phyloP scores from a whole-genome alignment of 2,113 vertebrate genomes.

The Dolichallabes microphthalmus region DNA sequence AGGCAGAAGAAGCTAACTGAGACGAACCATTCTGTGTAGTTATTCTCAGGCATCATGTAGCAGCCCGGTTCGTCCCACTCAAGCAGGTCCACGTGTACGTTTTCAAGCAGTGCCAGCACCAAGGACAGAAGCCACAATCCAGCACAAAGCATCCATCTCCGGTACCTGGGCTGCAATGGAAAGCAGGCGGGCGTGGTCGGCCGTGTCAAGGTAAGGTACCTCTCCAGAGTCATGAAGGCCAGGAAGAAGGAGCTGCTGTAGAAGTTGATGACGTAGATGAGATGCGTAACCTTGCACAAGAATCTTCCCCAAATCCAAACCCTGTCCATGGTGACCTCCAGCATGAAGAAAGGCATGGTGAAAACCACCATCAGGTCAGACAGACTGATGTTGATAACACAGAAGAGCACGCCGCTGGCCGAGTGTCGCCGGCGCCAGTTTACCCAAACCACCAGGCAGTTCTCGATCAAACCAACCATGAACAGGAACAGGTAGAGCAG shows the following conservation, averaged over 20 bases:
- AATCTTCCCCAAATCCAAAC: slow-evolving; percentile 93
- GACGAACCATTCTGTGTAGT: slow-evolving; percentile 73
- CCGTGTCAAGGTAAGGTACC: slow-evolving; percentile 77
- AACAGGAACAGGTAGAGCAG: slow-evolving; percentile 27
- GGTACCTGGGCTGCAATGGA: slow-evolving; percentile 66
- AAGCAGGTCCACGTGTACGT: slow-evolving; percentile 81
- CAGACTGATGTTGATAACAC: slow-evolving; percentile 86
- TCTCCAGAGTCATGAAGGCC: slow-evolving; percentile 85
- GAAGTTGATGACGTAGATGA: slow-evolving; percentile 88
- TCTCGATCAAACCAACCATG: slow-evolving; percentile 12
- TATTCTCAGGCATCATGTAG: slow-evolving; percentile 81
- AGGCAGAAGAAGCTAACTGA: slow-evolving; percentile 67
- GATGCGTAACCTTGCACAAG: slow-evolving; percentile 87
- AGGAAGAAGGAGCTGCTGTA: slow-evolving; percentile 94
- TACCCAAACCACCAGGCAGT: slow-evolving; percentile 26
- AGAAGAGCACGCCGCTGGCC: slow-evolving; percentile 80
- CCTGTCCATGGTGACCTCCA: slow-evolving; percentile 82
- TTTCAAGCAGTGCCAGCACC: slow-evolving; percentile 80
- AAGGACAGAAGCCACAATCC: slow-evolving; percentile 79
- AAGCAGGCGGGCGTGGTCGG: slow-evolving; percentile 71
- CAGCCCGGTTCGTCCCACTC: slow-evolving; percentile 81
- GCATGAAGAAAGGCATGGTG: slow-evolving; percentile 87
- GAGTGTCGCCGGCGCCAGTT: slow-evolving; percentile 23
- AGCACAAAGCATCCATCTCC: slow-evolving; percentile 72
- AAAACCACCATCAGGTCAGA: slow-evolving; percentile 85